Conservation (phyloP, 2,797 vertebrate genomes). For the Carduelis carduelis region DNA sequence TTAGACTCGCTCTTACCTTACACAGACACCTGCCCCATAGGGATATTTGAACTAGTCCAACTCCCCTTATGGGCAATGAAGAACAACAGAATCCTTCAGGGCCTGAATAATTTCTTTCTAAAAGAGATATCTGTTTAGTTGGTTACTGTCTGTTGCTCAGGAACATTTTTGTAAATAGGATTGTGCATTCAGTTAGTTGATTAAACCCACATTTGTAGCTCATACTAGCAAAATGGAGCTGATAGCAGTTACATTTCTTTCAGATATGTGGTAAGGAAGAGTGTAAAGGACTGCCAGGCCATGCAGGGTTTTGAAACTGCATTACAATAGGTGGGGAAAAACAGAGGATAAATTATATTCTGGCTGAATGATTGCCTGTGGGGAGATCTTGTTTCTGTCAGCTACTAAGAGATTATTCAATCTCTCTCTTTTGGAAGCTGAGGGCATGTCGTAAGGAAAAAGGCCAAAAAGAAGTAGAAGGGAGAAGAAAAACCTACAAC, state of each 20-base stretch:
- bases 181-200: background rate
- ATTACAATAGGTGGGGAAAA: background rate
- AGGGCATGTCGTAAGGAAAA: background rate
- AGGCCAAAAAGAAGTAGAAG: background rate
- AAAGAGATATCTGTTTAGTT: background rate
- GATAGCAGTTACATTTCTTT: background rate
- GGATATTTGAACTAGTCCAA: background rate
- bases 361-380: background rate
- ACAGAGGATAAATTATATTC: background rate
- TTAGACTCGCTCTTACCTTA: background rate
- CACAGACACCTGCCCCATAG: background rate
- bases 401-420: constrained; percentile 2
- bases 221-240: background rate
- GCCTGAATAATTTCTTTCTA: background rate
- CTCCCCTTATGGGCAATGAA: background rate
- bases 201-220: background rate
- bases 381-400: constrained; percentile 36
- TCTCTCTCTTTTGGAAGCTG: background rate
- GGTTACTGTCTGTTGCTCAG: background rate
- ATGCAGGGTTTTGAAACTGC: background rate
- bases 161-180: background rate
- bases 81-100: background rate
- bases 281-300: background rate
- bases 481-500: background rate
- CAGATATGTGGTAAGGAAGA: background rate